Percentiles rank a stretch among this genome's conserved stretches.
Evolutionary conservation across 30 jellyfish, hydroid and myxozoan species (phyloP).

Genomic region (Aurelia aurita): DNA sequence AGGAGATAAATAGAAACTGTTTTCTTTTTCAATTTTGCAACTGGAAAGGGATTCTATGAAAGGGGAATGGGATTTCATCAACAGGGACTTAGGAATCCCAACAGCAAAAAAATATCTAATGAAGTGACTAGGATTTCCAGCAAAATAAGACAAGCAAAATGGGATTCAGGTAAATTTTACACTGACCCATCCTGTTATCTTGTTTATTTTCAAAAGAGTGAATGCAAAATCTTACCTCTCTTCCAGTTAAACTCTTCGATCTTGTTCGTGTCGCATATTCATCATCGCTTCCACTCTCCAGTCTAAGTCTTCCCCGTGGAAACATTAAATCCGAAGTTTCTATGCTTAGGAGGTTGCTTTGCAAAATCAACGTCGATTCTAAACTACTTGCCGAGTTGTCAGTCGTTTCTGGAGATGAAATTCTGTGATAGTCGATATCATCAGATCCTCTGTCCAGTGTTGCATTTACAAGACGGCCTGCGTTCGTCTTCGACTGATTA

Average conservation of each 20-base stretch:
- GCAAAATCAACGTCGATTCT: slow-evolving; percentile 35
- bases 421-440: slow-evolving; percentile 52
- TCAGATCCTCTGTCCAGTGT: slow-evolving; percentile 67
- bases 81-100: no score
- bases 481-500: neutral
- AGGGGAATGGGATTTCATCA: no score
- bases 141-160: no score
- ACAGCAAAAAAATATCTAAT: no score
- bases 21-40: no score
- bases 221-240: slow-evolving; percentile 27
- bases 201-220: no score
- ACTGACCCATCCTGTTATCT: no score
- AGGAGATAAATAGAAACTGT: no score
- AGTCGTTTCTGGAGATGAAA: slow-evolving; percentile 67
- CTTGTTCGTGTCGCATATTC: slow-evolving; percentile 34
- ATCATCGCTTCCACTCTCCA: slow-evolving; percentile 69
- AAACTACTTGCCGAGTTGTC: slow-evolving; percentile 71
- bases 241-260: slow-evolving; percentile 62
- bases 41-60: no score
- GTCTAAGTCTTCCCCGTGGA: slow-evolving; percentile 11
- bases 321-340: slow-evolving; percentile 13
- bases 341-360: slow-evolving; percentile 11
- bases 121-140: no score
- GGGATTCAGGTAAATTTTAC: no score
- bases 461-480: slow-evolving; percentile 36